Base-by-base conservation (phyloP, 2,797 vertebrate genomes). In the Buphagus erythrorhynchus region DNA sequence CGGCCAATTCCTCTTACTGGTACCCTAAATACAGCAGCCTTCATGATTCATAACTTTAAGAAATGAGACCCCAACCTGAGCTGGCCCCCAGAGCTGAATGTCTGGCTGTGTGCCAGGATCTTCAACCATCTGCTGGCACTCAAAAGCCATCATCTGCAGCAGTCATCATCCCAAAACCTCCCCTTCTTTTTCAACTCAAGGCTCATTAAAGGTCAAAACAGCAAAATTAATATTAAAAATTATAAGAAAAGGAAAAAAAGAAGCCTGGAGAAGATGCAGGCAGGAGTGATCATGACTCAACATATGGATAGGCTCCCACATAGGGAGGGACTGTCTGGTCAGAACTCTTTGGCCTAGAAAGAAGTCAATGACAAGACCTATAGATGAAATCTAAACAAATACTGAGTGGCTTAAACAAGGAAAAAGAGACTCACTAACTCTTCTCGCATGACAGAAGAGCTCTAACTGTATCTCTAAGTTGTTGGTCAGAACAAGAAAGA, bases 261-360 rank as follows among this genome's bases (percentile, higher is more conserved):
- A 57, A 82, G 31, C 13, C 22, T 31, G 13, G 25, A 71, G n/a
- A 75, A 55, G 31, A 71, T 5, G 40, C 31, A 49, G 43, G 31
- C 15, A 75, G 49, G 40, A 78, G 9, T 7, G 4, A 45, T 16
- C 19, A 16, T 13, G 36, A 74, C 31, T 51, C 31, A 82, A 35
- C 1, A 5, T 7, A 62, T 2, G 8, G 67, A 63, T 16, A 20
- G 26, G 31, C 13, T 85, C 18, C 52, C 31, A 63, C 0, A 0
- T 20, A 29, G 33, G 24, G 13, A 82, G 20, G 0, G 1, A 49
- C 35, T 42, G 13, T 31, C 26, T 68, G 54, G 65, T 16, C 46
- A 73, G 62, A 28, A 65, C 11, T 31, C 46, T 81, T 31, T 40
- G 36, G 24, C 49, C 59, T 68, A 35, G 49, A 57, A 89, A 73